Percentiles rank a stretch among this genome's conserved stretches.
Evolutionary conservation across 37 sponge, comb jelly and placozoan species (phyloP).

Genomic region (Chondrilla cf. caribensis): DNA sequence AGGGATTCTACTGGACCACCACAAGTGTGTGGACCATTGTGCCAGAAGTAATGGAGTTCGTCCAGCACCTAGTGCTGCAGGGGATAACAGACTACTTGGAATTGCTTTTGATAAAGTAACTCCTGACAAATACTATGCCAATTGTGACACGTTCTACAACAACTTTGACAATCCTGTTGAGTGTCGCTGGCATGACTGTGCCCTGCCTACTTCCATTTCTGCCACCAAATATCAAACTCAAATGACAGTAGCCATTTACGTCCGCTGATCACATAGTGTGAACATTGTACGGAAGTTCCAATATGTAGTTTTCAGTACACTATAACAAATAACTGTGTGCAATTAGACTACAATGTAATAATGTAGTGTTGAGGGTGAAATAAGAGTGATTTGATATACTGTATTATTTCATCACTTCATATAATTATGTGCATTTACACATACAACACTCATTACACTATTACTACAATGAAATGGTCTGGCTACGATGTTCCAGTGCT

Average conservation of each 20-base stretch:
- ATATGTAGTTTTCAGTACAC: too few relatives aligned
- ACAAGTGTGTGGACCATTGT: slow-evolving; percentile 22
- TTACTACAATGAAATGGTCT: too few relatives aligned
- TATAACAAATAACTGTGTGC: too few relatives aligned
- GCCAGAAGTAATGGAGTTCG: not conserved
- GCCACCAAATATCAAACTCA: not conserved
- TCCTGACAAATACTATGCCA: not conserved
- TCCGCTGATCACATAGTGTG: not conserved
- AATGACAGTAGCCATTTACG: slow-evolving; percentile 33
- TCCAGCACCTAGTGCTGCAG: slow-evolving; percentile 19
- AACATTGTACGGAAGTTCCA: not conserved
- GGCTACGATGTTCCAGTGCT: too few relatives aligned
- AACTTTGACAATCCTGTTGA: not conserved
- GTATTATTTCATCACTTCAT: not conserved
- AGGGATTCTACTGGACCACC: not conserved
- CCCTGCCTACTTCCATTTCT: slow-evolving; percentile 18
- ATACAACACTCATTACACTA: too few relatives aligned
- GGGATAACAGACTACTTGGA: slow-evolving; percentile 4
- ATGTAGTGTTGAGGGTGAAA: too few relatives aligned
- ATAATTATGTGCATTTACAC: too few relatives aligned
- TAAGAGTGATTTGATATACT: too few relatives aligned
- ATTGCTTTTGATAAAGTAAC: slow-evolving; percentile 23
- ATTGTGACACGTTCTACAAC: slow-evolving; percentile 1
- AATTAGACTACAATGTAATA: too few relatives aligned
- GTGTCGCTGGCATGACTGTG: slow-evolving; percentile 36